A percentile compares a stretch with the other conserved stretches of the same genome.
Conservation (phyloP, 1,140 invertebrate species). For the Nebria ingens region DNA sequence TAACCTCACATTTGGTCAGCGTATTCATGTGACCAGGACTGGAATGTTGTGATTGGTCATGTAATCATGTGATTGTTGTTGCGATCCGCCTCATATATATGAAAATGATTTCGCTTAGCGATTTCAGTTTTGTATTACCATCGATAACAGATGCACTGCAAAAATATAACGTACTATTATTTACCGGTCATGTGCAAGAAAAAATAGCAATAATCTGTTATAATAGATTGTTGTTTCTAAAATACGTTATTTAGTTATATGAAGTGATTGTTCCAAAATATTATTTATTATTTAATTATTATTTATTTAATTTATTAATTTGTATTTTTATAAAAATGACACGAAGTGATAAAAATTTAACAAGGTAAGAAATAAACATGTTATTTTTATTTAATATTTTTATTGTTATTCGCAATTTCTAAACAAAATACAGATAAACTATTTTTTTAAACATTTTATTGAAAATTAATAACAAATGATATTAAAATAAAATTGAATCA, state of each 20-base stretch:
- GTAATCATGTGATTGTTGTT: not conserved
- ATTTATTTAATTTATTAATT: not conserved
- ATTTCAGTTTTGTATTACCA: not conserved
- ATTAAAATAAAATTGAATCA: not conserved
- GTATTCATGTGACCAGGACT: not conserved
- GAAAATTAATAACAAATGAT: not conserved
- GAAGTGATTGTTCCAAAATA: no score
- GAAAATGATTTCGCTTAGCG: not conserved
- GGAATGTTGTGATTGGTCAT: not conserved
- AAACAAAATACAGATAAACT: not conserved
- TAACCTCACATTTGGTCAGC: not conserved
- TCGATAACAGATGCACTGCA: not conserved
- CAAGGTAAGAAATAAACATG: not conserved
- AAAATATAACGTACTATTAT: not conserved
- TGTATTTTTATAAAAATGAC: not conserved
- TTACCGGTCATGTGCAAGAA: not conserved
- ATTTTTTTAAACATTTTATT: not conserved
- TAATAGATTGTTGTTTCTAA: not conserved
- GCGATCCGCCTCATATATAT: not conserved
- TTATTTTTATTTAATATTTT: not conserved
- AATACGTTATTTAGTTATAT: not conserved
- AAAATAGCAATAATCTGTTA: not conserved
- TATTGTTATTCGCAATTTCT: not conserved
- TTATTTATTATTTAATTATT: slow-evolving; percentile 1
- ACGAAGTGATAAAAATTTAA: not conserved